phyloP scores from a whole-genome alignment of 2,888 invertebrate species.

The Oxyteleia sp. region DNA sequence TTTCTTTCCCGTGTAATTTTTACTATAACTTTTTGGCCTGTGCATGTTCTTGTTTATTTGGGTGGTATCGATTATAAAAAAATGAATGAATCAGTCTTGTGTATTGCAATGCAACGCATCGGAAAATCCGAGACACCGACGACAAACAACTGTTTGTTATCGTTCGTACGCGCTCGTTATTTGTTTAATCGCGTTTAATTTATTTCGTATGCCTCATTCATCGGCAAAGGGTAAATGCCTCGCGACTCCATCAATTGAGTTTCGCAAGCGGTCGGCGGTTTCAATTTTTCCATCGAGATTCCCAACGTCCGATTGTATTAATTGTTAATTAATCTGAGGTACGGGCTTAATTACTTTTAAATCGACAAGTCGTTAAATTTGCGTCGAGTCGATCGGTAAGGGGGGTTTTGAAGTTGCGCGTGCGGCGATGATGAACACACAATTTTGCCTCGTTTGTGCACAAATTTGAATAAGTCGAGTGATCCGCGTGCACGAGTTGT shows the following conservation, averaged over 20 bases:
- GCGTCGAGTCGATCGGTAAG: not conserved
- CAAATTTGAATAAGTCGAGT: slow-evolving; percentile 21
- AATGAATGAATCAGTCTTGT: slow-evolving; percentile 18
- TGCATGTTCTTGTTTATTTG: no score
- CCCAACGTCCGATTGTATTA: slow-evolving; percentile 3
- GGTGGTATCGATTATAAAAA: slow-evolving; percentile 11
- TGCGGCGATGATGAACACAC: not conserved
- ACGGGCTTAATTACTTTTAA: slow-evolving; percentile 22
- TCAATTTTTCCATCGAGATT: slow-evolving; percentile 31
- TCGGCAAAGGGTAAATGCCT: slow-evolving; percentile 17
- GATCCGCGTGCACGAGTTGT: slow-evolving; percentile 16
- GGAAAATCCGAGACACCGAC: slow-evolving; percentile 20
- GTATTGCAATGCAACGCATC: slow-evolving; percentile 25
- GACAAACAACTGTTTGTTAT: slow-evolving; percentile 37
- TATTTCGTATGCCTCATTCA: slow-evolving; percentile 41
- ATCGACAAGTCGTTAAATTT: slow-evolving; percentile 5
- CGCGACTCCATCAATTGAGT: slow-evolving; percentile 32
- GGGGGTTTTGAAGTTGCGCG: slow-evolving; percentile 2
- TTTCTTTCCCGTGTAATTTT: no score
- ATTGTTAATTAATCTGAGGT: slow-evolving; percentile 29
- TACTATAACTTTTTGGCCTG: no score
- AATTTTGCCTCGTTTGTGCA: not conserved
- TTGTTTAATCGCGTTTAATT: slow-evolving; percentile 38
- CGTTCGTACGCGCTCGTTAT: slow-evolving; percentile 12
- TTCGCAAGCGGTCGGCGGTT: slow-evolving; percentile 40